These are phyloP conservation scores for Callocephalon fimbriatum DNA, from an alignment of 2,113 vertebrate genomes.

Conservation along the genomic window DNA sequence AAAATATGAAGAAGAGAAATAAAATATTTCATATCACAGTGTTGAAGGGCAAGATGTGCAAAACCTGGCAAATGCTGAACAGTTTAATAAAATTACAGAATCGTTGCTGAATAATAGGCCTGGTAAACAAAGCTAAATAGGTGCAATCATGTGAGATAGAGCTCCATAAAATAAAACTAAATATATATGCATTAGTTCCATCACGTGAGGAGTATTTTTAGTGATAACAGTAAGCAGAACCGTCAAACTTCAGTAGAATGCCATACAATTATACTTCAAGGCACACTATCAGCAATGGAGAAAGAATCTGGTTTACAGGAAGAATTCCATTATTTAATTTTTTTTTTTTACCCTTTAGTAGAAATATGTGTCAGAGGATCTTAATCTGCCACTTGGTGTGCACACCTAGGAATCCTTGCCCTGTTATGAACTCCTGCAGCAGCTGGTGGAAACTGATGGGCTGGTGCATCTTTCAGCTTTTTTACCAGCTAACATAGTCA, in stretches of 20 bases:
- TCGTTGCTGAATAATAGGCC: background rate
- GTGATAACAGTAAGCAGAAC: constrained; percentile 17
- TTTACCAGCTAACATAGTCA: background rate
- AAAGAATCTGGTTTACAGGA: background rate
- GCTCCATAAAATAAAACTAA: constrained; percentile 6
- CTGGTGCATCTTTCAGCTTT: background rate
- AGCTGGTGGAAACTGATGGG: background rate
- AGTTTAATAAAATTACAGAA: background rate
- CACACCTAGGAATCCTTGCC: background rate
- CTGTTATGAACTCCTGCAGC: background rate
- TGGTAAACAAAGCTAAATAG: constrained; percentile 17
- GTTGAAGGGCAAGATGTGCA: background rate
- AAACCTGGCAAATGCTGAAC: background rate
- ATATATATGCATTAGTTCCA: background rate
- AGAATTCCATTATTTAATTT: background rate
- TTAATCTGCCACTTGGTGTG: background rate
- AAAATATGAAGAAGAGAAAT: background rate
- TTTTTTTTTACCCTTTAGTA: background rate
- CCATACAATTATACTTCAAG: background rate
- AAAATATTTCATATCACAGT: background rate
- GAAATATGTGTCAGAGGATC: background rate
- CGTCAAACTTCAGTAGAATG: background rate
- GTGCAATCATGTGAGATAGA: background rate
- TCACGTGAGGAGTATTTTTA: background rate
- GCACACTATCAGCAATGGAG: background rate